Conservation (phyloP, 1,140 invertebrate genomes). For the Gryllus bimaculatus region DNA sequence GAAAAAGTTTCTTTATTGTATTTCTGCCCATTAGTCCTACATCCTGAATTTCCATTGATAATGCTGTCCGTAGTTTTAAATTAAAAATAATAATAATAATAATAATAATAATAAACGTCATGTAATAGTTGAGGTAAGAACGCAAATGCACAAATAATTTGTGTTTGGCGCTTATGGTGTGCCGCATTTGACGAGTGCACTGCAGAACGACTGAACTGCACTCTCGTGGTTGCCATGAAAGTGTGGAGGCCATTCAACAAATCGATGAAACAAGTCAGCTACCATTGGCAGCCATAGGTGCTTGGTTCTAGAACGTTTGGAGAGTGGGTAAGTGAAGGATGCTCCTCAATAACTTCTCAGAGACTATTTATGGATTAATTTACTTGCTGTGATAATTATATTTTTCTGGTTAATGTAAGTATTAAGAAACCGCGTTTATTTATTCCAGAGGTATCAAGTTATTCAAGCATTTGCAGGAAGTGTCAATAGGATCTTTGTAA, state of each 20-base stretch:
- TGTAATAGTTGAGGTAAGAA: background rate
- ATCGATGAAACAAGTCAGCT: background rate
- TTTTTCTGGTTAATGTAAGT: too few relatives aligned
- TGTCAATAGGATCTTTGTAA: too few relatives aligned
- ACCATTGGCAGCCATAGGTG: too few relatives aligned
- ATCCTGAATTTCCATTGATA: background rate
- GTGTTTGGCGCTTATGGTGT: background rate
- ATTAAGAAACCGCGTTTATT: too few relatives aligned
- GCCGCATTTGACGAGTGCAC: background rate
- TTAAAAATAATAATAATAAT: background rate
- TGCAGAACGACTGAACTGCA: background rate
- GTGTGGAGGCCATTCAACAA: background rate
- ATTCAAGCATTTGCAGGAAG: too few relatives aligned
- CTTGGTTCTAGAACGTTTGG: background rate
- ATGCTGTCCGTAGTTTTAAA: background rate
- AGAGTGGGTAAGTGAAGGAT: background rate
- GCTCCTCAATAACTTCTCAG: too few relatives aligned
- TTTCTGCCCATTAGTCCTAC: background rate
- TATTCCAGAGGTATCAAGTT: too few relatives aligned
- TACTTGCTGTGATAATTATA: too few relatives aligned
- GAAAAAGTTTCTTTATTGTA: background rate
- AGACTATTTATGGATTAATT: too few relatives aligned
- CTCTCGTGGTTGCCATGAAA: background rate
- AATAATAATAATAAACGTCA: background rate
- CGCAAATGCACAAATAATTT: background rate